phyloP scores from a whole-genome alignment of 2,113 vertebrate species.

The Corydoras maculifer region DNA sequence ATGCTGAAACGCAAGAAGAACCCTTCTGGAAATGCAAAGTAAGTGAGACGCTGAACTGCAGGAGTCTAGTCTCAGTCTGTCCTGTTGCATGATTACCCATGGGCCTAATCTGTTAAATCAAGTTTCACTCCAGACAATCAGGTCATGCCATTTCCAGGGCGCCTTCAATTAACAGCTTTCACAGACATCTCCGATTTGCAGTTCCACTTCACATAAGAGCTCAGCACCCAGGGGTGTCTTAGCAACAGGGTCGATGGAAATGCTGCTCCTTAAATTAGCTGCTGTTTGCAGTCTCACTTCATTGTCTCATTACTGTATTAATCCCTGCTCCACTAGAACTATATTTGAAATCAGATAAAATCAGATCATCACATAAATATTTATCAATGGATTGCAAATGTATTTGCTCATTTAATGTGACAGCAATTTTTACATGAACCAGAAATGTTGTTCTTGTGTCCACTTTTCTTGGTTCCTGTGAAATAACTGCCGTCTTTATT shows the following conservation, averaged over 20 bases:
- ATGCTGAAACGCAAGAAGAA: constrained; percentile 98
- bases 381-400: background rate
- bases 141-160: constrained; percentile 56
- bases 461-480: constrained; percentile 60
- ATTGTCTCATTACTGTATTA: constrained; percentile 3
- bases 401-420: constrained; percentile 21
- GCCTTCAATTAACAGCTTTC: constrained; percentile 53
- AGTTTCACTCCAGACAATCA: constrained; percentile 47
- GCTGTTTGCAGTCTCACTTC: constrained; percentile 8
- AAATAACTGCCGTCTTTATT: constrained; percentile 82
- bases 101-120: constrained; percentile 33
- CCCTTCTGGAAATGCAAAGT: constrained; percentile 82
- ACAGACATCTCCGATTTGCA: constrained; percentile 48
- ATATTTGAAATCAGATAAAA: background rate
- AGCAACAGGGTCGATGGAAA: constrained; percentile 35
- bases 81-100: constrained; percentile 55
- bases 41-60: constrained; percentile 47
- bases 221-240: constrained; percentile 54
- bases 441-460: constrained; percentile 58
- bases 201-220: constrained; percentile 52
- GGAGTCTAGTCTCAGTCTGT: constrained; percentile 45
- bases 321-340: background rate
- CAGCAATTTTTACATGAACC: constrained; percentile 52
- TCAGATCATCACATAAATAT: background rate
- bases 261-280: constrained; percentile 15